These are phyloP conservation scores for Spatulosminthurus flaviceps DNA, from an alignment of 2,888 invertebrate species.

Conservation along the genomic window DNA sequence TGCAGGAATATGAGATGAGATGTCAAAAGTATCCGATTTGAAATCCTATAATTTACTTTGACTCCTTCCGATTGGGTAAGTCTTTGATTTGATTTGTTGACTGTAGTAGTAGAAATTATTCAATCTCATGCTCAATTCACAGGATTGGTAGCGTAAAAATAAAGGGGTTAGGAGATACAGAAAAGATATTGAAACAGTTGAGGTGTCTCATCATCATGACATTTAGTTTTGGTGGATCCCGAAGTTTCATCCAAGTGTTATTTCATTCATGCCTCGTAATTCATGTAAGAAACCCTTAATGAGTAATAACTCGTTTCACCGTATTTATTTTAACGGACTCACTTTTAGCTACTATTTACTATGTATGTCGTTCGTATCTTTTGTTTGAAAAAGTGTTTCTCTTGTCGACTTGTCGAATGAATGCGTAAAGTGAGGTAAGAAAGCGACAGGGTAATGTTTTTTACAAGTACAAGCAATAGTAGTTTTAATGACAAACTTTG, in stretches of 20 bases:
- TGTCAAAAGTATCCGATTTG: too few species aligned
- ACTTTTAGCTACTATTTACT: background rate
- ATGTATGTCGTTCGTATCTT: background rate
- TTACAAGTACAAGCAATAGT: too few species aligned
- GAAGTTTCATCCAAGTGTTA: slow-evolving; percentile 1
- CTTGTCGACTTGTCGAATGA: slow-evolving; percentile 23
- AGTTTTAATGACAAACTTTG: too few species aligned
- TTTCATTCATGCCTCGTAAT: slow-evolving; percentile 33
- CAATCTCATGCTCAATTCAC: slow-evolving; percentile 28
- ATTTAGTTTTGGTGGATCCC: slow-evolving; percentile 34
- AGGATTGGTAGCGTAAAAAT: slow-evolving; percentile 25
- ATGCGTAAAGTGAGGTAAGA: background rate
- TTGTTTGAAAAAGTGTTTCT: slow-evolving; percentile 28
- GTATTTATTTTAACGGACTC: slow-evolving; percentile 35
- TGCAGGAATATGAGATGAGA: too few species aligned
- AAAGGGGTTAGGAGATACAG: slow-evolving; percentile 13
- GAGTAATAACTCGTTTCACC: slow-evolving; percentile 40
- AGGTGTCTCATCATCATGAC: slow-evolving; percentile 44
- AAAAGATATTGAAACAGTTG: slow-evolving; percentile 40
- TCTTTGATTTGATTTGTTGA: slow-evolving; percentile 5
- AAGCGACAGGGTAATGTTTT: background rate
- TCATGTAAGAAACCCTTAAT: slow-evolving; percentile 30
- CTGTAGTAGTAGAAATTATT: slow-evolving; percentile 37
- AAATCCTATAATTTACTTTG: background rate
- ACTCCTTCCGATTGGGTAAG: background rate